Evolutionary conservation across 2,888 invertebrate species (phyloP).

Genomic region (Galeopsomyia nigrocyanea): DNA sequence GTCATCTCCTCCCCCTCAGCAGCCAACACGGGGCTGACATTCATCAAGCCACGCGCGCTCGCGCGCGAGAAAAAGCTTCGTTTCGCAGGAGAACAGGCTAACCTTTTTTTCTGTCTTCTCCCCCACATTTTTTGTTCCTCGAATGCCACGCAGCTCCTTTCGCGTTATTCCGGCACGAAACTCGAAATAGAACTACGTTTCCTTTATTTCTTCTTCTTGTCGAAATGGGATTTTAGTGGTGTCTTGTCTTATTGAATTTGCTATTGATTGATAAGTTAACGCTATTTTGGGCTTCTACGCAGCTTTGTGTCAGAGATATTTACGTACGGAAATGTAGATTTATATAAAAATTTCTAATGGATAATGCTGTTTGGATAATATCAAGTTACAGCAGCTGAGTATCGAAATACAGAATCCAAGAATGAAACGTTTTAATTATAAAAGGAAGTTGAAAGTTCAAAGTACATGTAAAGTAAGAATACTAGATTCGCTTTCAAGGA

Average conservation of each 20-base stretch:
- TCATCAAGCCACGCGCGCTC: constrained; percentile 13
- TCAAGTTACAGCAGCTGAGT: no score
- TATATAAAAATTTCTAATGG: no score
- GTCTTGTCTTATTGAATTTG: constrained; percentile 16
- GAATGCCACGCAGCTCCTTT: constrained; percentile 25
- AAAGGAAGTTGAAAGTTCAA: no score
- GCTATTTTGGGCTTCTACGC: no score
- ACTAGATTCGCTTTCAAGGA: no score
- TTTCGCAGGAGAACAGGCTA: constrained; percentile 1
- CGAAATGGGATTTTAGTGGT: constrained; percentile 5
- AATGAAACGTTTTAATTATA: no score
- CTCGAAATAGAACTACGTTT: neutral
- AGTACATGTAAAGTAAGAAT: no score
- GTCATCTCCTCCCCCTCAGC: no score
- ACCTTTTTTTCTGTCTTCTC: constrained; percentile 35
- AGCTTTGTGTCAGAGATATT: no score
- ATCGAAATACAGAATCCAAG: no score
- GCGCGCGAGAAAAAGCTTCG: constrained; percentile 17
- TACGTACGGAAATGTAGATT: no score
- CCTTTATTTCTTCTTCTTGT: constrained; percentile 1
- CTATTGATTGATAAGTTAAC: neutral
- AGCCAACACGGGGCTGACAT: neutral
- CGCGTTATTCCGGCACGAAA: constrained; percentile 38
- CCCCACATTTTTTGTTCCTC: constrained; percentile 19
- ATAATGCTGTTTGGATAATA: no score